A percentile compares a stretch with the other conserved stretches of the same genome.
Evolutionary conservation across 2,113 vertebrate genomes (phyloP).

Genomic region (Myocastor coypus): DNA sequence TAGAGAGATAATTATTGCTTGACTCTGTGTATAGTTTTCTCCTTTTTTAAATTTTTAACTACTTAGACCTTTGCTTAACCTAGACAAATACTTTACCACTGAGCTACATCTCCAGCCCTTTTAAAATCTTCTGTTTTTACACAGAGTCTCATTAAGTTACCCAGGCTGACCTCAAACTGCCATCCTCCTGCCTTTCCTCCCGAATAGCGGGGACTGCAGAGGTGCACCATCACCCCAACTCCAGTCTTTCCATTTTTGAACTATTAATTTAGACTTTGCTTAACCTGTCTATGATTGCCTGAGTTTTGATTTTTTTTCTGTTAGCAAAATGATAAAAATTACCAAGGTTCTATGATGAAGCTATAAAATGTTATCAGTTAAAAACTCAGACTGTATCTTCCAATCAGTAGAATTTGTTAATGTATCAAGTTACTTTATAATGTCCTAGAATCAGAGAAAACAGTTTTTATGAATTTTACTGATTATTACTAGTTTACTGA

Average conservation of each 20-base stretch:
- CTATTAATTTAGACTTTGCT: not conserved
- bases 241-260: not conserved
- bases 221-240: not conserved
- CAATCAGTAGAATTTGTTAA: not conserved
- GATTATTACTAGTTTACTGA: not conserved
- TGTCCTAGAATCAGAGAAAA: not conserved
- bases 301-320: not conserved
- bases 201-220: not conserved
- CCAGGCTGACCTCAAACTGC: not conserved
- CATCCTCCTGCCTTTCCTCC: not conserved
- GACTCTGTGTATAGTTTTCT: not conserved
- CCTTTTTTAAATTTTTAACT: not conserved
- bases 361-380: slow-evolving; percentile 23
- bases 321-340: slow-evolving; percentile 38
- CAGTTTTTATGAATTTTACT: slow-evolving; percentile 9
- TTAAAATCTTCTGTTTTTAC: not conserved
- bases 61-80: not conserved
- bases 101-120: not conserved
- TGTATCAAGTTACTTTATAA: not conserved
- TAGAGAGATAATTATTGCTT: not conserved
- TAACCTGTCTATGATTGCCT: not conserved
- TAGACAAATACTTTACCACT: not conserved
- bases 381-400: not conserved
- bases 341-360: slow-evolving; percentile 38
- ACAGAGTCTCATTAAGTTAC: not conserved